Evolutionary conservation across 2,888 invertebrate species (phyloP), one percentile per base, ranked within the genome.

Genomic region (Nymphalis c-album): DNA sequence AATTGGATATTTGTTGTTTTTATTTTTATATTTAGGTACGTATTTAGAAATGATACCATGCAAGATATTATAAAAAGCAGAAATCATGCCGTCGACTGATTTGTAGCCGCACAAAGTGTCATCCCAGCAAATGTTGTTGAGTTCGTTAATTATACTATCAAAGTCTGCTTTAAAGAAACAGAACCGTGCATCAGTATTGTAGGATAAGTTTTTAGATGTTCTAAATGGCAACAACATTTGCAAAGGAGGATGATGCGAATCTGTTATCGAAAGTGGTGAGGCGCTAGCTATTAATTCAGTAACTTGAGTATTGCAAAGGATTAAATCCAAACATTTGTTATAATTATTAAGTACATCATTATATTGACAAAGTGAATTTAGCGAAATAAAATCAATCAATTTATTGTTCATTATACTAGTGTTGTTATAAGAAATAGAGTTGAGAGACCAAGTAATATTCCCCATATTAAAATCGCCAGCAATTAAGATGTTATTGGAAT

Each of bases 401-500:
- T 22, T 26, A 16, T 31, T 51, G 26, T 58, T 48, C 2, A 47
- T 45, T 16, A 55, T 26, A 48, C 48, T 60, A 18, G 59, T 61
- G 22, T 50, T 61, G 10, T 22, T 13, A 62, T 13, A 8, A 18
- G 22, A 31, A n/a, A 61, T 22, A 18, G 48, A 40, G 17, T 46
- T 17, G 18, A n/a, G 45, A 17, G 60, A 51, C 70, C 64, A 70
- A 22, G 18, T n/a, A 18, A 70, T 68, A 45, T 47, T 47, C 8
- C 65, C 46, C 35, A 68, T 53, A 63, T 65, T 68, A 60, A 68
- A 63, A n/a, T 67, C 67, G 5, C 65, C 63, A n/a, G 60, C 63
- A 13, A 68, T 68, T 5, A 66, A 20, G 16, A 45, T 46, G 7
- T 66, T 55, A 16, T 61, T 31, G 20, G 46, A 22, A 35, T 22